A percentile compares a stretch with the other conserved stretches of the same genome.
Evolutionary conservation across 2,113 vertebrate species (phyloP).

Genomic region (Alethe diademata): DNA sequence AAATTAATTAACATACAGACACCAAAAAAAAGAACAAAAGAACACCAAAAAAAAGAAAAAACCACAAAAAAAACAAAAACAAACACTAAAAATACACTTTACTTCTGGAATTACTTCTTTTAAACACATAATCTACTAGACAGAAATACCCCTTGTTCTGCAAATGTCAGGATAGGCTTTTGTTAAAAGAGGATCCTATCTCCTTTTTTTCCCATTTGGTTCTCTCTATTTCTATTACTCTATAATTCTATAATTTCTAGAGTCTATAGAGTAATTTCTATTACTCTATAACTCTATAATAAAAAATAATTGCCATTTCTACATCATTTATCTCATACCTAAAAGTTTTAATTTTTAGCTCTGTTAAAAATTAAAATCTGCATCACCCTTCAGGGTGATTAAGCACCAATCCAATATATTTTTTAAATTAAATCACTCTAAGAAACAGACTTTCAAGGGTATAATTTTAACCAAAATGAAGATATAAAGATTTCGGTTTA

Average conservation of each 20-base stretch:
- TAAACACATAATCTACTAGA: neutral
- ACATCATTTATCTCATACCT: neutral
- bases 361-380: neutral
- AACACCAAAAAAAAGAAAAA: no score
- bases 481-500: neutral
- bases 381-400: neutral
- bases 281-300: no score
- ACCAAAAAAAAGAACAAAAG: no score
- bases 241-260: no score
- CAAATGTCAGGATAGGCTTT: neutral
- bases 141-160: neutral
- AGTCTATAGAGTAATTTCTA: no score
- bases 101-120: neutral
- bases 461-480: neutral
- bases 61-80: accelerated
- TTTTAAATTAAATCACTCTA: neutral
- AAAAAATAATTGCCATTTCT: neutral
- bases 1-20: neutral
- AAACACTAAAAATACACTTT: neutral
- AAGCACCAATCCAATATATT: neutral
- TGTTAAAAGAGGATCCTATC: neutral
- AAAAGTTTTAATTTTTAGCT: neutral
- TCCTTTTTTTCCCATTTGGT: neutral
- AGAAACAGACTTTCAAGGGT: neutral
- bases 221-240: neutral